Conservation (phyloP, 2,888 invertebrate species). For the Athalia rosae region DNA sequence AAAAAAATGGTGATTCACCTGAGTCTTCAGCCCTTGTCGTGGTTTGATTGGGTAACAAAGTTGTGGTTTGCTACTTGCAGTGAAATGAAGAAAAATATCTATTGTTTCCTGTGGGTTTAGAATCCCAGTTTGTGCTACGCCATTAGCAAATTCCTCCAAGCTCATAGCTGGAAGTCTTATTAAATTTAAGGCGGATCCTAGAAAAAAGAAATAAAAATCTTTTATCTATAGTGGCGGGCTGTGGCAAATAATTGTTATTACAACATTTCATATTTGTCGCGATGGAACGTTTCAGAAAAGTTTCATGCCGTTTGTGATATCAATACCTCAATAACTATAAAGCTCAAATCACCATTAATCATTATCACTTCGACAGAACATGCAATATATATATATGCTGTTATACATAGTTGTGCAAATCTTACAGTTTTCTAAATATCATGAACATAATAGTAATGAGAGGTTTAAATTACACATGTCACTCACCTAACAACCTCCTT, state of each 20-base stretch:
- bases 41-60: constrained; percentile 89
- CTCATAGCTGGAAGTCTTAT: constrained; percentile 96
- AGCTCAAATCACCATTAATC: constrained; percentile 22
- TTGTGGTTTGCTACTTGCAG: constrained; percentile 90
- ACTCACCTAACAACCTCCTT: constrained; percentile 66
- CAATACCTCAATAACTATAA: not conserved
- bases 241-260: not conserved
- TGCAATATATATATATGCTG: constrained; percentile 9
- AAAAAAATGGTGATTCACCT: constrained; percentile 75
- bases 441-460: not conserved
- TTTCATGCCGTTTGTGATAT: constrained; percentile 22
- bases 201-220: constrained; percentile 52
- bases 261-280: constrained; percentile 6
- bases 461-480: not conserved
- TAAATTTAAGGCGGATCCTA: constrained; percentile 81
- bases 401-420: constrained; percentile 6
- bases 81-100: constrained; percentile 95
- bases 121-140: constrained; percentile 94
- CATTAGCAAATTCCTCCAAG: constrained; percentile 95
- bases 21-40: constrained; percentile 91
- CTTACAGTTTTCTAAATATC: not conserved
- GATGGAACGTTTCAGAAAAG: constrained; percentile 43
- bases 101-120: constrained; percentile 95
- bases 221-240: constrained; percentile 19
- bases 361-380: constrained; percentile 23